A percentile compares a stretch with the other conserved stretches of the same genome.
These are phyloP conservation scores for Drosophila affinis DNA, from an alignment of 2,888 invertebrate species.

Conservation along the genomic window DNA sequence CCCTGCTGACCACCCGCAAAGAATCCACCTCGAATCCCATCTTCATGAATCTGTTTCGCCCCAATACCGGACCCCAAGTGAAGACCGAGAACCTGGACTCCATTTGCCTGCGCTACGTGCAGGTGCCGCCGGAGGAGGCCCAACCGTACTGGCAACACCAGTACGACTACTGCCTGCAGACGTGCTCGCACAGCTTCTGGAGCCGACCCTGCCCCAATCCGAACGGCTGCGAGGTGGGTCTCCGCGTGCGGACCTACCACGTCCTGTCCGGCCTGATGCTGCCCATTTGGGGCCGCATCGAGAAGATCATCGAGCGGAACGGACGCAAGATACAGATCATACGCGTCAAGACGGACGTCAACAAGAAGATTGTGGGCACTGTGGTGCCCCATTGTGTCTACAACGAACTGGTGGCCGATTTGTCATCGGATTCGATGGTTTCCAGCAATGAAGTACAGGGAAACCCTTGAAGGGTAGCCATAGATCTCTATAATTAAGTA, in stretches of 20 bases:
- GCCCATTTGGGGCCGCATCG: slow-evolving; percentile 98
- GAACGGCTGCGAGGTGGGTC: slow-evolving; percentile 95
- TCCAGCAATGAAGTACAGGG: slow-evolving; percentile 63
- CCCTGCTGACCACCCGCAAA: slow-evolving; percentile 83
- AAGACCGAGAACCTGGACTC: slow-evolving; percentile 93
- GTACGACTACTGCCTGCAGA: slow-evolving; percentile 91
- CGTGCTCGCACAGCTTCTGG: slow-evolving; percentile 97
- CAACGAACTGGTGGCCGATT: slow-evolving; percentile 89
- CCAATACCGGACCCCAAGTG: slow-evolving; percentile 95
- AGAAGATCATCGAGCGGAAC: slow-evolving; percentile 91
- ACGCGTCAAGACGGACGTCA: slow-evolving; percentile 93
- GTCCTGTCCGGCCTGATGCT: slow-evolving; percentile 97
- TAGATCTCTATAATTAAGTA: not conserved
- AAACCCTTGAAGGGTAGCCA: slow-evolving; percentile 65
- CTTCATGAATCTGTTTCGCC: slow-evolving; percentile 90
- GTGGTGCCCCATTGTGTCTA: slow-evolving; percentile 95
- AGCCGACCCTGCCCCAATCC: slow-evolving; percentile 92
- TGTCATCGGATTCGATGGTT: slow-evolving; percentile 90
- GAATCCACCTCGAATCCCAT: slow-evolving; percentile 84
- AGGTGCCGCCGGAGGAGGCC: slow-evolving; percentile 89
- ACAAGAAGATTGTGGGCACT: slow-evolving; percentile 96
- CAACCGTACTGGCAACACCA: slow-evolving; percentile 95
- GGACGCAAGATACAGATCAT: slow-evolving; percentile 98
- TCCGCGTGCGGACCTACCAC: slow-evolving; percentile 95
- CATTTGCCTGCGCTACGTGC: slow-evolving; percentile 95